A percentile compares a stretch with the other conserved stretches of the same genome.
These are phyloP conservation scores for Tinamus guttatus DNA, from an alignment of 2,113 vertebrate genomes.

Conservation along the genomic window DNA sequence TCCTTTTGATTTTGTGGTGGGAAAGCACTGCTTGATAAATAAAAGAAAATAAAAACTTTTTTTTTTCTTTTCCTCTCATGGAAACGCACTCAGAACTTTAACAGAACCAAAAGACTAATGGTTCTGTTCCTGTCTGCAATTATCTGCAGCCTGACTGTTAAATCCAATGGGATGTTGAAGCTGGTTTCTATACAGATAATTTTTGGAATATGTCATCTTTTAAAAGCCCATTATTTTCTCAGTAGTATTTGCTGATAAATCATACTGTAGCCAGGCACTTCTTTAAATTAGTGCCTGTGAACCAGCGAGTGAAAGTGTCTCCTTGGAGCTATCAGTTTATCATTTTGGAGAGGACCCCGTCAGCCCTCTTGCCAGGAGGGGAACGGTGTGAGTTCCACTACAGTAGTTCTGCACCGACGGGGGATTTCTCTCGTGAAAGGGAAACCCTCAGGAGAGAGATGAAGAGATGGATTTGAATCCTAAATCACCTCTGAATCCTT, in stretches of 20 bases:
- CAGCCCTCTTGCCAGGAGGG: neutral
- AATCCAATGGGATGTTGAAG: neutral
- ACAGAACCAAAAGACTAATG: neutral
- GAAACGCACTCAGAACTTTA: neutral
- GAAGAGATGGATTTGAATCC: conserved; percentile 10
- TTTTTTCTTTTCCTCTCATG: neutral
- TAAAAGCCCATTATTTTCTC: conserved; percentile 4
- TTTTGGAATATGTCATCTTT: neutral
- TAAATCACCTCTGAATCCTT: neutral
- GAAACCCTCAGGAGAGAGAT: neutral
- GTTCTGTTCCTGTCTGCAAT: neutral
- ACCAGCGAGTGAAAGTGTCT: neutral
- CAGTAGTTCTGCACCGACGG: neutral
- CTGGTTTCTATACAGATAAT: neutral
- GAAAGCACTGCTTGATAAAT: neutral
- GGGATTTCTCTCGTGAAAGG: neutral
- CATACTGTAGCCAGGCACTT: neutral
- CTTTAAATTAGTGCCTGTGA: neutral
- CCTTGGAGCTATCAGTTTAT: neutral
- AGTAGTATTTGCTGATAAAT: neutral
- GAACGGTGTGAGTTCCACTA: neutral
- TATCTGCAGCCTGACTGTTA: neutral
- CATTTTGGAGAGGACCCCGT: neutral
- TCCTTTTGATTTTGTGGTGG: neutral
- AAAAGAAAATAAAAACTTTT: neutral